Percentiles rank a stretch among this genome's conserved stretches.
Evolutionary conservation across 2,113 vertebrate species (phyloP).

Genomic region (Colius striatus): DNA sequence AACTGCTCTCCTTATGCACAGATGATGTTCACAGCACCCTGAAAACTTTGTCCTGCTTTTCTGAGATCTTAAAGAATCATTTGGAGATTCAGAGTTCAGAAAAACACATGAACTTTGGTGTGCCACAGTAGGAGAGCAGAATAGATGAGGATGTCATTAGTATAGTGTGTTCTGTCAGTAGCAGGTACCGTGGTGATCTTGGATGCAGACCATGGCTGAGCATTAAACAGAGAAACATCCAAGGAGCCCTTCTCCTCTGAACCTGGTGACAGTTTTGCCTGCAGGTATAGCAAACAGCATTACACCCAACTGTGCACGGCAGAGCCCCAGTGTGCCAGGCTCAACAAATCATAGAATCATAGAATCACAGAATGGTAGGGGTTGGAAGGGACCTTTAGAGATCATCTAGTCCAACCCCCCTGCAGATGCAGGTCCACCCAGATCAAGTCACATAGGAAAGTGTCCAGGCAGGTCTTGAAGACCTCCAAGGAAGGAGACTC

Average conservation of each 20-base stretch:
- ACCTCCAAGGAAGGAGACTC: too few species aligned
- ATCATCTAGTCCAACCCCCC: too few species aligned
- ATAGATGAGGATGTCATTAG: background rate
- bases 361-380: too few species aligned
- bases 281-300: background rate
- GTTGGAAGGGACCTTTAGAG: too few species aligned
- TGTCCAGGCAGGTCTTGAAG: too few species aligned
- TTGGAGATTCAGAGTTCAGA: background rate
- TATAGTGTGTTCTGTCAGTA: background rate
- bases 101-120: background rate
- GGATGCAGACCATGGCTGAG: background rate
- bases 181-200: background rate
- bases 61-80: background rate
- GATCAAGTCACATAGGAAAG: too few species aligned
- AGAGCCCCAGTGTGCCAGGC: background rate
- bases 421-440: too few species aligned
- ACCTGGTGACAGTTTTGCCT: background rate
- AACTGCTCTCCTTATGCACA: background rate
- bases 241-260: background rate
- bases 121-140: background rate
- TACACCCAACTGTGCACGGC: background rate
- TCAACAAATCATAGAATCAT: background rate
- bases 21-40: background rate
- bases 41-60: background rate
- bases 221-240: background rate